phyloP scores from a whole-genome alignment of 2,113 vertebrate genomes.

The Pundamilia nyererei region DNA sequence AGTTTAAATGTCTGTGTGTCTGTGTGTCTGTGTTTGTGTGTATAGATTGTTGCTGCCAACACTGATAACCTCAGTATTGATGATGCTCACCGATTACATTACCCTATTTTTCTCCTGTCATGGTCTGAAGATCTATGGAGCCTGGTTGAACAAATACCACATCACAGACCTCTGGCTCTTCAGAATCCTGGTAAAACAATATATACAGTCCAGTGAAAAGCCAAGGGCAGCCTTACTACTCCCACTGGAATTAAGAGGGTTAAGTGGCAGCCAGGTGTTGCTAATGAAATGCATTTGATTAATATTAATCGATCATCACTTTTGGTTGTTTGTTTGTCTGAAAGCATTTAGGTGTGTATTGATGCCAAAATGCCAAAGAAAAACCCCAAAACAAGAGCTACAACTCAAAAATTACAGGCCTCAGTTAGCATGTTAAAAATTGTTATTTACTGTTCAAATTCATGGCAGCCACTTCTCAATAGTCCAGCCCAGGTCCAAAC shows the following conservation, averaged over 20 bases:
- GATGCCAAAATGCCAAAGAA: background rate
- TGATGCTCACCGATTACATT: conserved; percentile 48
- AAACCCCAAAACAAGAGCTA: fast-evolving
- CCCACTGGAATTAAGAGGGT: background rate
- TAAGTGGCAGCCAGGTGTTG: background rate
- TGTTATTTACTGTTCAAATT: background rate
- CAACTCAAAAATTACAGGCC: background rate
- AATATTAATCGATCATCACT: background rate
- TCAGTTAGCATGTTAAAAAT: background rate
- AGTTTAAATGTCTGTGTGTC: background rate
- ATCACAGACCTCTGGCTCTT: conserved; percentile 73
- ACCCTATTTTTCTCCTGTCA: conserved; percentile 71
- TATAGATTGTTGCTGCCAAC: conserved; percentile 64
- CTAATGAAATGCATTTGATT: background rate
- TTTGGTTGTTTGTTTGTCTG: background rate
- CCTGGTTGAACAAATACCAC: conserved; percentile 65
- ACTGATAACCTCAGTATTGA: conserved; percentile 65
- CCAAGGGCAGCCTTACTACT: background rate
- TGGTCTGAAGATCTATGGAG: conserved; percentile 61
- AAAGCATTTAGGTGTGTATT: background rate
- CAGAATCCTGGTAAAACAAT: conserved; percentile 67
- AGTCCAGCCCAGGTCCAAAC: background rate
- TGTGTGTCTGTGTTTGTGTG: background rate
- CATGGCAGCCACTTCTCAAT: background rate
- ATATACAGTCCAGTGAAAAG: background rate